A percentile compares a stretch with the other conserved stretches of the same genome.
Evolutionary conservation across 2,113 vertebrate species (phyloP).

Genomic region (Isichthys henryi): DNA sequence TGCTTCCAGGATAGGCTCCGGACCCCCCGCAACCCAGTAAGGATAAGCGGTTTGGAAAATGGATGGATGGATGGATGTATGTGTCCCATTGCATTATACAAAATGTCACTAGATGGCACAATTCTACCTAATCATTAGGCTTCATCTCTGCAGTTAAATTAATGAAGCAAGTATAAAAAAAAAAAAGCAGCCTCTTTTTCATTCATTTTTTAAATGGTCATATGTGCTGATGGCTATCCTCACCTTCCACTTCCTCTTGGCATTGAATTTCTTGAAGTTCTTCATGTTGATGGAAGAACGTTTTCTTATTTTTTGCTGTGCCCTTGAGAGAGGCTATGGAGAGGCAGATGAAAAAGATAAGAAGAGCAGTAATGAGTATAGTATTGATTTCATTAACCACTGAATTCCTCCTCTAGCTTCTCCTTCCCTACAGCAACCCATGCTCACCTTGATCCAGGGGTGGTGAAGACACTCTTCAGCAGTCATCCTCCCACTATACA

Average conservation of each 20-base stretch:
- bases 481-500: constrained; percentile 58
- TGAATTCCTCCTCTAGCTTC: not conserved
- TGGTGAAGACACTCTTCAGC: constrained; percentile 58
- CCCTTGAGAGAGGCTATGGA: constrained; percentile 57
- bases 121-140: not conserved
- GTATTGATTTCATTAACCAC: not conserved
- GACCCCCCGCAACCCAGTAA: no score
- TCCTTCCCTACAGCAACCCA: no score
- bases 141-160: not conserved
- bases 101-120: not conserved
- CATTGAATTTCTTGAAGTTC: constrained; percentile 68
- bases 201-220: not conserved
- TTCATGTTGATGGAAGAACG: constrained; percentile 73
- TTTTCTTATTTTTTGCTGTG: constrained; percentile 53
- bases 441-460: constrained; percentile 70
- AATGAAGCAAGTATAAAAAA: not conserved
- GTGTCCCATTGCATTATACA: not conserved
- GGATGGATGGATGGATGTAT: not conserved
- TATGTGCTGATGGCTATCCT: constrained; percentile 8
- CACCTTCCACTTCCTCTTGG: constrained; percentile 70
- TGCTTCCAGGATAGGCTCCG: no score
- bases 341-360: not conserved
- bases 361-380: not conserved
- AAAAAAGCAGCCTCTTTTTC: not conserved
- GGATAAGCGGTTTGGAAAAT: no score